These are phyloP conservation scores for Macropus fuliginosus DNA, from an alignment of 2,797 vertebrate species.

Conservation along the genomic window DNA sequence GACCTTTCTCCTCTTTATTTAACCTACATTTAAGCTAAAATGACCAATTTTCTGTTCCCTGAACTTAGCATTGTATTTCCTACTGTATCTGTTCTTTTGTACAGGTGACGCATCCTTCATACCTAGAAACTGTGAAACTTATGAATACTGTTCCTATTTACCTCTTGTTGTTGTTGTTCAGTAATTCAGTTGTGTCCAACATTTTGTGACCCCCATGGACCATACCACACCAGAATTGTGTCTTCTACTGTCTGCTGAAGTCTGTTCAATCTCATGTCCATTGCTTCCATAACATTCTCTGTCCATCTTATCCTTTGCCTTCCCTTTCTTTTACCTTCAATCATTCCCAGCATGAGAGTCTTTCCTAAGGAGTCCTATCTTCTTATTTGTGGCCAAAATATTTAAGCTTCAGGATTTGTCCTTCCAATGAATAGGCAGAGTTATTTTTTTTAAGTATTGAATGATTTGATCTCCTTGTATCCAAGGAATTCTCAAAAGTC, in stretches of 20 bases:
- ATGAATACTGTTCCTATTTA: neutral
- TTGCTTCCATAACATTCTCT: neutral
- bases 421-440: neutral
- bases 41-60: neutral
- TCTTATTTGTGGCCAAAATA: neutral
- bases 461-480: neutral
- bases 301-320: neutral
- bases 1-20: neutral
- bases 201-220: neutral
- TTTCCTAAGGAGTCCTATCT: neutral
- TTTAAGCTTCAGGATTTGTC: neutral
- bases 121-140: neutral
- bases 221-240: neutral
- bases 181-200: neutral
- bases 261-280: neutral
- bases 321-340: neutral
- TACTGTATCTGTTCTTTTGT: neutral
- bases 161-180: neutral
- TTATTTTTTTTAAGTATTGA: neutral
- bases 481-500: neutral
- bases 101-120: neutral
- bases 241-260: neutral
- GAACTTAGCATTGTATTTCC: neutral
- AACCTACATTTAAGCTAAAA: neutral
- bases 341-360: neutral